Percentiles rank a stretch among this genome's conserved stretches.
These are phyloP conservation scores for Halcyon badia DNA, from an alignment of 2,797 vertebrate species.

Conservation along the genomic window DNA sequence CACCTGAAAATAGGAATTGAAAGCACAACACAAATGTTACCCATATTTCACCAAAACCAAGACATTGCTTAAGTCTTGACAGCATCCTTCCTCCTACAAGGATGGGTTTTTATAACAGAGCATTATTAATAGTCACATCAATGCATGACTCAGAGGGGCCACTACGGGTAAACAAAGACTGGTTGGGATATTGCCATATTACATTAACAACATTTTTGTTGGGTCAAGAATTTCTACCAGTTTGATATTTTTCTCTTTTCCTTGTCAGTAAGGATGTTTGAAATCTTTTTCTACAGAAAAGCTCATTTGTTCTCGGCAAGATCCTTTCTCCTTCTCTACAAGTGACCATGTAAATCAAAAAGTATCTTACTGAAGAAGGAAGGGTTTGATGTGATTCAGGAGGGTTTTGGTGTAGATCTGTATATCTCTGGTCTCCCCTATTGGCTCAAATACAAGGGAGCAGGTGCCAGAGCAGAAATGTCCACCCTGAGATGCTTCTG, in stretches of 20 bases:
- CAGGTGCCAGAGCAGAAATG: background rate
- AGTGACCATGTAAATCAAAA: background rate
- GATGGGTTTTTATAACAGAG: background rate
- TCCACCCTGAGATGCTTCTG: background rate
- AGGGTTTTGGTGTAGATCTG: background rate
- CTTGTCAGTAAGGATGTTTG: background rate
- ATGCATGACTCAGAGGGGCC: slow-evolving; percentile 1
- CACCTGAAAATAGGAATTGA: background rate
- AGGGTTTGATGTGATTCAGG: background rate
- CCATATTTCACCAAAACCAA: slow-evolving; percentile 10
- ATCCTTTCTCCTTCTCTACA: background rate
- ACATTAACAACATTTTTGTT: background rate
- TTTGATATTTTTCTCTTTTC: background rate
- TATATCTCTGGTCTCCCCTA: rapidly evolving
- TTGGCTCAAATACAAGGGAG: background rate
- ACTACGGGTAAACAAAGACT: background rate
- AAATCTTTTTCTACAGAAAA: background rate
- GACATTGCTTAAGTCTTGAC: background rate
- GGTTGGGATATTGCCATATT: background rate
- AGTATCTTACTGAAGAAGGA: background rate
- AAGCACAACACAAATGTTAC: background rate
- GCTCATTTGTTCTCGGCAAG: background rate
- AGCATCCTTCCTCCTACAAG: slow-evolving; percentile 3
- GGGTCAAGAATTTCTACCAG: background rate
- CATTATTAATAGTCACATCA: background rate